These are phyloP conservation scores for Elegia similella DNA, from an alignment of 2,888 invertebrate genomes.

Conservation along the genomic window DNA sequence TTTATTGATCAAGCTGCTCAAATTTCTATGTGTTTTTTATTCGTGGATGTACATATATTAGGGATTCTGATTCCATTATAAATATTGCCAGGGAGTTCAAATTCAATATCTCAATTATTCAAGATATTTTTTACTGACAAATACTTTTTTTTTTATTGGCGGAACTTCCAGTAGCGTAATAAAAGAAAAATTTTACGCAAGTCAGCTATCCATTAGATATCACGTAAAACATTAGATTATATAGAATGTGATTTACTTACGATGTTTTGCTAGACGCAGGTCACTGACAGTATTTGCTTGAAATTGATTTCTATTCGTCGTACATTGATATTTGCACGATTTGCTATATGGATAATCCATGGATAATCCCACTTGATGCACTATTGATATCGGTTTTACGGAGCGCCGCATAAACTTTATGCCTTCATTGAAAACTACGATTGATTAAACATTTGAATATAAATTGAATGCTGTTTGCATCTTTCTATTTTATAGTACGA, in stretches of 20 bases:
- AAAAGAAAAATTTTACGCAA: not conserved
- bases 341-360: constrained; percentile 60
- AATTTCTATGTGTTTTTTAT: too few relatives aligned
- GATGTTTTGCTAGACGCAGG: constrained; percentile 25
- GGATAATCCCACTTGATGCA: constrained; percentile 63
- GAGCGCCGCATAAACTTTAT: constrained; percentile 54
- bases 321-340: constrained; percentile 58
- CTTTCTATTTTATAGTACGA: not conserved
- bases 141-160: too few relatives aligned
- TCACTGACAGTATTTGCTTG: constrained; percentile 47
- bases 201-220: not conserved
- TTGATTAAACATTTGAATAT: constrained; percentile 18
- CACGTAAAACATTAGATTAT: not conserved
- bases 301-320: constrained; percentile 55
- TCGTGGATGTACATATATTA: too few relatives aligned
- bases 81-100: too few relatives aligned
- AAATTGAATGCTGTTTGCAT: not conserved
- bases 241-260: constrained; percentile 5
- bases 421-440: constrained; percentile 45
- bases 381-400: constrained; percentile 51
- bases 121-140: too few relatives aligned
- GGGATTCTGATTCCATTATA: too few relatives aligned
- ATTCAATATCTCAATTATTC: too few relatives aligned
- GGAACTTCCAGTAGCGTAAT: too few relatives aligned
- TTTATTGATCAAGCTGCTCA: too few relatives aligned